These are phyloP conservation scores for Thereuonema tuberculata DNA, from an alignment of 1,140 invertebrate genomes.

Conservation along the genomic window DNA sequence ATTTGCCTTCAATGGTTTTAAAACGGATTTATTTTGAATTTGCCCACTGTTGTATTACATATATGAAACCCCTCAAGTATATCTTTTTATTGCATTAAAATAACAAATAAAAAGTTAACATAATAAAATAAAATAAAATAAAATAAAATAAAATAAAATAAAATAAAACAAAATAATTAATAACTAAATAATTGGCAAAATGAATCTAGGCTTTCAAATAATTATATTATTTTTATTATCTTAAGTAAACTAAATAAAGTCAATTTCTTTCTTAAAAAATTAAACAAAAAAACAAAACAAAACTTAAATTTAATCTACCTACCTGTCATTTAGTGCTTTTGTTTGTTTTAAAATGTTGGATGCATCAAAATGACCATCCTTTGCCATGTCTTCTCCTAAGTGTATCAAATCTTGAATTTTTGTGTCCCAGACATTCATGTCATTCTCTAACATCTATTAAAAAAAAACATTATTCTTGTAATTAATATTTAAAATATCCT, in stretches of 20 bases:
- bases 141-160: background rate
- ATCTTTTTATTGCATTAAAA: no score
- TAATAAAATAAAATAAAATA: no score
- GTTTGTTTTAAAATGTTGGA: conserved; percentile 66
- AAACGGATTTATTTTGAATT: no score
- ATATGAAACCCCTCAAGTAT: no score
- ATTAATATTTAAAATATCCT: conserved; percentile 12
- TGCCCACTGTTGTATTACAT: no score
- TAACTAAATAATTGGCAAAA: no score
- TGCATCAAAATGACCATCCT: conserved; percentile 86
- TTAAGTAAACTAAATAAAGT: no score
- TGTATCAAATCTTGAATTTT: conserved; percentile 58
- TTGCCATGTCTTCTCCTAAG: conserved; percentile 75
- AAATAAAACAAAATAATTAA: background rate
- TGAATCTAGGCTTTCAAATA: no score
- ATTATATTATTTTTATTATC: no score
- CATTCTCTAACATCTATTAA: conserved; percentile 53
- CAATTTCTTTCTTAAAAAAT: no score
- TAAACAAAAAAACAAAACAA: background rate
- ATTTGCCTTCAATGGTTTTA: no score
- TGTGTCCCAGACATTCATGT: conserved; percentile 58
- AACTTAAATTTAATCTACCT: conserved; percentile 18
- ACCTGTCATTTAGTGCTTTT: conserved; percentile 52
- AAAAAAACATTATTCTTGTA: conserved; percentile 13
- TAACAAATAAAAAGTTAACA: no score